A percentile compares a stretch with the other conserved stretches of the same genome.
Conservation (phyloP, 2,888 invertebrate species). For the Brenthis ino region DNA sequence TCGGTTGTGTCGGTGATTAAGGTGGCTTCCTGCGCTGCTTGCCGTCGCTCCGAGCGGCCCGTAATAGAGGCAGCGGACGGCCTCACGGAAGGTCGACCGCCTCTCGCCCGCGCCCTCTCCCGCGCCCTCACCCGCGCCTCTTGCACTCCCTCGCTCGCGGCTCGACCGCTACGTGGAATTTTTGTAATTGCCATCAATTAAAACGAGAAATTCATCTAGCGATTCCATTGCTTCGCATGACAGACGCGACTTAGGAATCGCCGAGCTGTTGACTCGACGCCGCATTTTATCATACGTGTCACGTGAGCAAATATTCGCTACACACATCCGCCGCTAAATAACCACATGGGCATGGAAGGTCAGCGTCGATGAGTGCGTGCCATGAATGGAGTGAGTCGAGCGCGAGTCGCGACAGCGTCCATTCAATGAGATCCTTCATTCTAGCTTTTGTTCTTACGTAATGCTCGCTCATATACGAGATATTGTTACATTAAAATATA, state of each 20-base stretch:
- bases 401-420: constrained; percentile 53
- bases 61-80: constrained; percentile 54
- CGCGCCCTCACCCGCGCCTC: constrained; percentile 47
- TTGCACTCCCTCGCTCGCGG: constrained; percentile 50
- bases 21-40: constrained; percentile 38
- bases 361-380: constrained; percentile 53
- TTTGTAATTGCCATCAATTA: constrained; percentile 79
- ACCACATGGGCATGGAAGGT: constrained; percentile 49
- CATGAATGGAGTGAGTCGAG: constrained; percentile 64
- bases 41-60: constrained; percentile 17
- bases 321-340: constrained; percentile 51
- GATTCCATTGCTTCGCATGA: constrained; percentile 52
- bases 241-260: constrained; percentile 31
- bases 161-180: constrained; percentile 77
- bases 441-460: constrained; percentile 64
- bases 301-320: constrained; percentile 42
- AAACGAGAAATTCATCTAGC: constrained; percentile 59
- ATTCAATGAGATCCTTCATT: constrained; percentile 67
- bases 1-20: constrained; percentile 37
- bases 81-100: constrained; percentile 80
- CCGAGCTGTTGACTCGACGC: constrained; percentile 22
- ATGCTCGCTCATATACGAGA: constrained; percentile 44
- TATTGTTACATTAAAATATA: constrained; percentile 41
- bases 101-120: constrained; percentile 36
- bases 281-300: constrained; percentile 14